Percentiles rank a stretch among this genome's conserved stretches.
Evolutionary conservation across 2,888 invertebrate species (phyloP).

Genomic region (Scaeva pyrastri): DNA sequence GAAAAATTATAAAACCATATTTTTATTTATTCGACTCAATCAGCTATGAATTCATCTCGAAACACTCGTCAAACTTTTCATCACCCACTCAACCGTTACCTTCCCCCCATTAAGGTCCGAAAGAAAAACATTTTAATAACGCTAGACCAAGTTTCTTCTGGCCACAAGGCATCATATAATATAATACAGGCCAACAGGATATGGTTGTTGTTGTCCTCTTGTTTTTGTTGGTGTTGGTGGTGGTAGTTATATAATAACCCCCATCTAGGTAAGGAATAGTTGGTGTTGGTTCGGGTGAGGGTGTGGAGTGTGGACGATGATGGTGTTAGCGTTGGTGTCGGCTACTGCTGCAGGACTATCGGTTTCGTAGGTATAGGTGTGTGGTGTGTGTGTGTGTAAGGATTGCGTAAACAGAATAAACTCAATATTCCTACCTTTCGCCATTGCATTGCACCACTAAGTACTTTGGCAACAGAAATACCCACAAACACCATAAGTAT

Average conservation of each 20-base stretch:
- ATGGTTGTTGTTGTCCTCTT: neutral
- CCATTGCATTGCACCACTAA: slow-evolving; percentile 46
- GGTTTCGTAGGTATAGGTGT: slow-evolving; percentile 25
- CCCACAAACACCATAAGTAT: slow-evolving; percentile 28
- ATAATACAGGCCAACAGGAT: too few species aligned
- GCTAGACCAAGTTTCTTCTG: slow-evolving; percentile 46
- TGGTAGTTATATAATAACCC: neutral
- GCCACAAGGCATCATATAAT: slow-evolving; percentile 19
- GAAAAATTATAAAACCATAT: slow-evolving; percentile 32
- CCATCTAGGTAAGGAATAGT: neutral
- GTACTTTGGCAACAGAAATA: slow-evolving; percentile 57
- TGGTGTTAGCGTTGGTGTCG: too few species aligned
- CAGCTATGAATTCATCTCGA: slow-evolving; percentile 50
- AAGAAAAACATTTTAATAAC: slow-evolving; percentile 62
- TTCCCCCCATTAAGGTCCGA: slow-evolving; percentile 26
- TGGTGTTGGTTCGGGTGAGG: neutral
- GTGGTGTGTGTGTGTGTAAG: slow-evolving; percentile 17
- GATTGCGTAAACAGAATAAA: slow-evolving; percentile 32
- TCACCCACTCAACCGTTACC: slow-evolving; percentile 23
- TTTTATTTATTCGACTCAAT: slow-evolving; percentile 45
- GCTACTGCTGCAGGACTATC: neutral
- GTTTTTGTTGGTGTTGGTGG: neutral
- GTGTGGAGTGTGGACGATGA: too few species aligned
- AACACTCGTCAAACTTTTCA: slow-evolving; percentile 61
- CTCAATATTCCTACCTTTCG: slow-evolving; percentile 29